These are phyloP conservation scores for Eupeodes luniger DNA, from an alignment of 2,888 invertebrate genomes.

Conservation along the genomic window DNA sequence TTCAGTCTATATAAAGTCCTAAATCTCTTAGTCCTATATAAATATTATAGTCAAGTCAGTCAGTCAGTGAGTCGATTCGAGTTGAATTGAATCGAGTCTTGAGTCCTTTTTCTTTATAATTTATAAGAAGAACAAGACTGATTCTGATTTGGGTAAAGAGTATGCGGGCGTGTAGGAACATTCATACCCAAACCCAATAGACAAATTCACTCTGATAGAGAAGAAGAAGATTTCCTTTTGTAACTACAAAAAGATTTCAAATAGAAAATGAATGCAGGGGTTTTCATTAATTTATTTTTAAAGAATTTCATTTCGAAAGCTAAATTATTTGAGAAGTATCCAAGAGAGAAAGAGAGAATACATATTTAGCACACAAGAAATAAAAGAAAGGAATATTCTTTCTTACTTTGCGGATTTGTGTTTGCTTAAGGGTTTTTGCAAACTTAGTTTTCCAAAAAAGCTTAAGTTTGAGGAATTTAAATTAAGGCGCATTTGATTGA, in stretches of 20 bases:
- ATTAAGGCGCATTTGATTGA: not conserved
- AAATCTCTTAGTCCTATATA: too few species aligned
- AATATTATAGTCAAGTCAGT: not conserved
- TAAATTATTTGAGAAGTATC: slow-evolving; percentile 19
- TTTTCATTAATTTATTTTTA: slow-evolving; percentile 68
- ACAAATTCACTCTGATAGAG: not conserved
- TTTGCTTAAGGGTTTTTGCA: slow-evolving; percentile 14
- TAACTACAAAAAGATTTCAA: slow-evolving; percentile 28
- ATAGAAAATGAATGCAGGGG: slow-evolving; percentile 50
- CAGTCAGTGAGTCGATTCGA: slow-evolving; percentile 18
- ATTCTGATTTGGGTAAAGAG: slow-evolving; percentile 21
- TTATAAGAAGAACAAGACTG: not conserved
- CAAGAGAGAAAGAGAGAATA: not conserved
- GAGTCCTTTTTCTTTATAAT: slow-evolving; percentile 19
- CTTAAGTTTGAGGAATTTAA: slow-evolving; percentile 15
- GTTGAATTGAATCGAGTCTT: not conserved
- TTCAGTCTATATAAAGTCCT: not conserved
- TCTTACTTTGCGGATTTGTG: slow-evolving; percentile 22
- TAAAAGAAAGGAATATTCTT: not conserved
- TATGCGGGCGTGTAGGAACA: not conserved
- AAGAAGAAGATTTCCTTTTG: slow-evolving; percentile 54
- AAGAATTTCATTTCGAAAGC: slow-evolving; percentile 40
- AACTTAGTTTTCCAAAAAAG: not conserved
- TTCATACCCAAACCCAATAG: not conserved
- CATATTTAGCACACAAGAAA: not conserved